Evolutionary conservation across 2,113 vertebrate genomes (phyloP).

Genomic region (Gnathonemus echidnorhynchus): DNA sequence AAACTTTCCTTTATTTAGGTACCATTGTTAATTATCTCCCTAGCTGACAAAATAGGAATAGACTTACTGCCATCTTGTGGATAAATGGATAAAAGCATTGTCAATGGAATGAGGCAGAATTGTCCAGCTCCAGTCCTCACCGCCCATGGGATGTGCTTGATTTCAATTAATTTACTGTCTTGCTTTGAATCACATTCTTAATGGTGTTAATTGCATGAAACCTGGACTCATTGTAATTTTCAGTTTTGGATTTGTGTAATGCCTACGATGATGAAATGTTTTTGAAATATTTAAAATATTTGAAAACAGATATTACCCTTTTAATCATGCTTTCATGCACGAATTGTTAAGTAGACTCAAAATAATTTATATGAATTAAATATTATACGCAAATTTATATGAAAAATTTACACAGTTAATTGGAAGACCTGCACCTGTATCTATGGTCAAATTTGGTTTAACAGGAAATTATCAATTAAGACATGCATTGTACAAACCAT

Average conservation of each 20-base stretch:
- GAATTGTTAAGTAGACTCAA: neutral
- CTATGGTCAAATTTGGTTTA: neutral
- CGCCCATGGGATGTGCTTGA: neutral
- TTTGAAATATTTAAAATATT: neutral
- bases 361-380: neutral
- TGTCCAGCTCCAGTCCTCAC: neutral
- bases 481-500: neutral
- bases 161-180: neutral
- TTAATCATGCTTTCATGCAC: neutral
- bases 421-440: neutral
- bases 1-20: neutral
- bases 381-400: neutral
- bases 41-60: slow-evolving; percentile 24
- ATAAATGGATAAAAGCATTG: slow-evolving; percentile 16
- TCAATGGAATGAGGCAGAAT: neutral
- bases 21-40: slow-evolving; percentile 8
- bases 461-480: neutral
- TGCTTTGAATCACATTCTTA: neutral
- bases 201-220: neutral
- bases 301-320: neutral
- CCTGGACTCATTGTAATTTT: neutral
- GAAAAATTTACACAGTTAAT: neutral
- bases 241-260: neutral
- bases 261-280: neutral
- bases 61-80: slow-evolving; percentile 57